phyloP scores from a whole-genome alignment of 2,113 vertebrate species.

The Salvelinus sp. region DNA sequence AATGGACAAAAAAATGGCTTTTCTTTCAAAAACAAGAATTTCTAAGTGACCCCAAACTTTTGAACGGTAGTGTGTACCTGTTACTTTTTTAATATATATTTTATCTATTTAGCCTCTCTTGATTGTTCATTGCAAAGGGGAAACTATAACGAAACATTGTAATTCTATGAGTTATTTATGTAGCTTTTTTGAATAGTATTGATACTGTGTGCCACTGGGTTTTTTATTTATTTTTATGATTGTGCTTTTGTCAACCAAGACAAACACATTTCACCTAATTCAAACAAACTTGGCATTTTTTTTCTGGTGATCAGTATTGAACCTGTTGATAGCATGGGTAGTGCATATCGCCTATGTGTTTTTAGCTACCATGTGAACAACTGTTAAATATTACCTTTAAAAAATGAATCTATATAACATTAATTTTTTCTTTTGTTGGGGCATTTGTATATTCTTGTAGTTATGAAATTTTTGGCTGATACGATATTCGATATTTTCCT shows the following conservation, averaged over 20 bases:
- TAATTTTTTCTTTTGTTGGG: constrained; percentile 87
- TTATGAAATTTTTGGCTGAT: constrained; percentile 52
- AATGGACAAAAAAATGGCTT: no score
- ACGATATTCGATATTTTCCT: no score
- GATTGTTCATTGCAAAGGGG: constrained; percentile 47
- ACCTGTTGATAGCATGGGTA: constrained; percentile 74
- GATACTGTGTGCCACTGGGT: not conserved
- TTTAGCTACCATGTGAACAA: constrained; percentile 85
- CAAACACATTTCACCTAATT: constrained; percentile 9
- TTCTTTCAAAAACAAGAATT: no score
- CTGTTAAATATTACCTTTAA: constrained; percentile 81
- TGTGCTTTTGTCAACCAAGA: constrained; percentile 9
- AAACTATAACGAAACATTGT: constrained; percentile 46
- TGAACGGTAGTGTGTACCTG: constrained; percentile 20
- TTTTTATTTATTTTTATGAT: not conserved
- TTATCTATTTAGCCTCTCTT: constrained; percentile 53
- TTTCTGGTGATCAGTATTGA: constrained; percentile 71
- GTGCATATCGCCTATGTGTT: constrained; percentile 78
- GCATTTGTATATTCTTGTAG: constrained; percentile 85
- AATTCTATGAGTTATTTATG: constrained; percentile 57
- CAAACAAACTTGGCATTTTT: constrained; percentile 35
- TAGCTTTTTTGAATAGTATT: constrained; percentile 40
- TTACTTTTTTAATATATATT: constrained; percentile 65
- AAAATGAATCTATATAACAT: constrained; percentile 44
- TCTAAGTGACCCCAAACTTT: no score